These are phyloP conservation scores for Brienomyrus longianalis DNA, from an alignment of 2,113 vertebrate species.

Conservation along the genomic window DNA sequence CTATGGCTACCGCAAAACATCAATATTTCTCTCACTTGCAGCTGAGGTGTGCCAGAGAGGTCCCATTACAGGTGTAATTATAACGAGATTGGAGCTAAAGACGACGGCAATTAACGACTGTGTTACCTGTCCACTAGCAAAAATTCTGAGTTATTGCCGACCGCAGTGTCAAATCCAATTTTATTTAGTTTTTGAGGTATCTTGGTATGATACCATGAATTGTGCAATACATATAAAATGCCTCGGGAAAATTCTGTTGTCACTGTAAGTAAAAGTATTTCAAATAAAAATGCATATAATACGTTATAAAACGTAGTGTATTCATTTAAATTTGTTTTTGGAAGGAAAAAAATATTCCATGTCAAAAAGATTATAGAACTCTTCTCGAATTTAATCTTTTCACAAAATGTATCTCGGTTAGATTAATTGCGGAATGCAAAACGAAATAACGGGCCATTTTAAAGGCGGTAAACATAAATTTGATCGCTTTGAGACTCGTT, in stretches of 20 bases:
- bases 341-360: background rate
- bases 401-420: background rate
- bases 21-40: background rate
- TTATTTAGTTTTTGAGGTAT: background rate
- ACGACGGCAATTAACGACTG: background rate
- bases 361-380: background rate
- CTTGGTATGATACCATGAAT: background rate
- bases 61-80: background rate
- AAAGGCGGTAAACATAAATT: background rate
- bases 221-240: background rate
- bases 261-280: background rate
- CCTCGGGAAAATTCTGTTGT: background rate
- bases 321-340: background rate
- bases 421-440: background rate
- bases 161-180: background rate
- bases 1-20: background rate
- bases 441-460: background rate
- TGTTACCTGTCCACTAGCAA: background rate
- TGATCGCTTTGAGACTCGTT: background rate
- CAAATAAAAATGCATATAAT: background rate
- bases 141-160: background rate
- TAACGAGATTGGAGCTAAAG: background rate
- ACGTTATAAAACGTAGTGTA: background rate
- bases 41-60: slow-evolving; percentile 1
- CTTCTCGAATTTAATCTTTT: background rate